Evolutionary conservation across 2,113 vertebrate species (phyloP).

Genomic region (Irena cyanogastra): DNA sequence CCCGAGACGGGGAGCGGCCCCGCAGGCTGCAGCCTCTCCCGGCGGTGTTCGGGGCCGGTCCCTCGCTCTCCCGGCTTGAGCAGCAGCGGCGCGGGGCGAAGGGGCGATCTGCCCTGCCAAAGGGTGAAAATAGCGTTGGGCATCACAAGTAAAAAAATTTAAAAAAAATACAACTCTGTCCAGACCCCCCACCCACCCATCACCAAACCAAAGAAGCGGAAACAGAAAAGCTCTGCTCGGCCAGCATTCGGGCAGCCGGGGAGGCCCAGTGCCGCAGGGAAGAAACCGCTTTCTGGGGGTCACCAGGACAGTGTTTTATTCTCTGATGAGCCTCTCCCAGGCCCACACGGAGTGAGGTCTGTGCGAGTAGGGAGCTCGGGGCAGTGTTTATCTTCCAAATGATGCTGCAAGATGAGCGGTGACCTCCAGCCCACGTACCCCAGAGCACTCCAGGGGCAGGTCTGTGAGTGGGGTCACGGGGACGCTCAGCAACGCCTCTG

Average conservation of each 20-base stretch:
- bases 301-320: not conserved
- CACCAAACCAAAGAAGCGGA: not conserved
- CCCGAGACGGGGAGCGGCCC: not conserved
- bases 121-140: not conserved
- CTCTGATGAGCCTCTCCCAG: not conserved
- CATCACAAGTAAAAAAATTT: not conserved
- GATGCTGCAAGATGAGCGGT: not conserved
- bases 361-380: not conserved
- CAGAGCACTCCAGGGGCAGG: too few relatives aligned
- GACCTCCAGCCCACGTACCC: not conserved
- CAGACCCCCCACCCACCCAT: accelerated
- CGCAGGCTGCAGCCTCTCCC: not conserved
- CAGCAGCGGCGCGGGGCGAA: not conserved
- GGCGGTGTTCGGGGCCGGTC: too few relatives aligned
- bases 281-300: accelerated
- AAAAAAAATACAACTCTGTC: accelerated
- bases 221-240: not conserved
- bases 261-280: not conserved
- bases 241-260: not conserved
- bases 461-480: accelerated
- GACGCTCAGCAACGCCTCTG: not conserved
- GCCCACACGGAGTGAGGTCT: not conserved
- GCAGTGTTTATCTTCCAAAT: not conserved
- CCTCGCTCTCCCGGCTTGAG: not conserved
- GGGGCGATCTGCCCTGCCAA: not conserved